Conservation (phyloP, 2,888 invertebrate genomes). For the Melitaea athalia region DNA sequence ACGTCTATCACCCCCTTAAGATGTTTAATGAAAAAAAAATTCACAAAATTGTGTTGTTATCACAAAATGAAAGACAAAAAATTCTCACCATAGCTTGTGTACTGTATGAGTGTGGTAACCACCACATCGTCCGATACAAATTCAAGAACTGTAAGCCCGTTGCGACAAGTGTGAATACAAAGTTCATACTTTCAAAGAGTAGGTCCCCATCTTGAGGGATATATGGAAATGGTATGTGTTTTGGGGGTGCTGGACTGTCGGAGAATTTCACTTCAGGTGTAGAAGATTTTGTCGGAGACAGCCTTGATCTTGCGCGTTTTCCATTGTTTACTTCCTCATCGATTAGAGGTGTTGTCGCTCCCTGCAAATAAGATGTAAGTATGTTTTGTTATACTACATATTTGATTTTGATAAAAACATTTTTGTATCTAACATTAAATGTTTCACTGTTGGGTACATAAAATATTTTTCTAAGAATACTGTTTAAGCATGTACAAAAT, state of each 20-base stretch:
- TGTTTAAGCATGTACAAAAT: too few relatives aligned
- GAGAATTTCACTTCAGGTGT: conserved; percentile 55
- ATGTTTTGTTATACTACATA: too few relatives aligned
- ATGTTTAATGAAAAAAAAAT: too few relatives aligned
- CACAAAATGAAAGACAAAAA: background rate
- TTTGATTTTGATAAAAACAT: too few relatives aligned
- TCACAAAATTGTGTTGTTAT: background rate
- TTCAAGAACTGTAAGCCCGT: conserved; percentile 96
- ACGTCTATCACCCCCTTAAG: too few relatives aligned
- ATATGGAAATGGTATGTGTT: conserved; percentile 91
- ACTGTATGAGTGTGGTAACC: conserved; percentile 96
- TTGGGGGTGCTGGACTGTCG: conserved; percentile 83
- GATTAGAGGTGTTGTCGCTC: conserved; percentile 44
- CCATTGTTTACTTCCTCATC: conserved; percentile 67
- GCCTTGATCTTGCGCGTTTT: conserved; percentile 53
- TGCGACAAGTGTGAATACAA: conserved; percentile 89
- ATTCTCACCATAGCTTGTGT: conserved; percentile 90
- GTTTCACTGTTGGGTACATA: background rate
- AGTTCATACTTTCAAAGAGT: conserved; percentile 92
- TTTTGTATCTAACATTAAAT: too few relatives aligned
- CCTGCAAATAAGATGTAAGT: conserved; percentile 44
- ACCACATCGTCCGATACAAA: conserved; percentile 97
- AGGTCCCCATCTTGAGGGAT: conserved; percentile 91
- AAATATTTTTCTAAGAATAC: too few relatives aligned
- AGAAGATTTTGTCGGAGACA: conserved; percentile 47